Conservation (phyloP, 2,888 invertebrate genomes). For the Enchytraeus crypticus region DNA sequence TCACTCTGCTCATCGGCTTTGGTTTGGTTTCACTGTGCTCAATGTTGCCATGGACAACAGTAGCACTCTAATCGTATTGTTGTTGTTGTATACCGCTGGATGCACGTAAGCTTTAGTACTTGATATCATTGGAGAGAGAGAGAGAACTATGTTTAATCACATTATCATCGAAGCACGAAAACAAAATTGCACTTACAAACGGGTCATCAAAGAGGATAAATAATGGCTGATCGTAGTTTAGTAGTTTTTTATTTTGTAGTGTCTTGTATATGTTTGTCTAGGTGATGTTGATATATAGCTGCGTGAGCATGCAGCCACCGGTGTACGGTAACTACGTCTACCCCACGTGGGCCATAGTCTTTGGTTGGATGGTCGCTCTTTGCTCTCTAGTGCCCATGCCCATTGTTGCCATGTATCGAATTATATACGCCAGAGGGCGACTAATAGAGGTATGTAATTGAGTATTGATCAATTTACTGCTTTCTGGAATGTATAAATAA, state of each 20-base stretch:
- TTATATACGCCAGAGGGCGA: slow-evolving; percentile 7
- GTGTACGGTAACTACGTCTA: slow-evolving; percentile 42
- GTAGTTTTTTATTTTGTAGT: too few relatives aligned
- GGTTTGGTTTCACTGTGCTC: slow-evolving; percentile 38
- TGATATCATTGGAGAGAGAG: too few relatives aligned
- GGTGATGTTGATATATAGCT: slow-evolving; percentile 37
- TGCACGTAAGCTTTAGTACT: too few relatives aligned
- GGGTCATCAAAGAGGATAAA: too few relatives aligned
- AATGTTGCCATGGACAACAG: slow-evolving; percentile 33
- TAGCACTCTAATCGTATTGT: too few relatives aligned
- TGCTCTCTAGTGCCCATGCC: slow-evolving; percentile 36
- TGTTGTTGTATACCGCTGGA: too few relatives aligned
- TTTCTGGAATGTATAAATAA: neutral
- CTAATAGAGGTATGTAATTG: neutral
- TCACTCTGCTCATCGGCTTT: slow-evolving; percentile 35
- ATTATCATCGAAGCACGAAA: too few relatives aligned
- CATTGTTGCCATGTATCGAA: slow-evolving; percentile 11
- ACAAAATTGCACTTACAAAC: too few relatives aligned
- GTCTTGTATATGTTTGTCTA: too few relatives aligned
- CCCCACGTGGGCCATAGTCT: slow-evolving; percentile 37
- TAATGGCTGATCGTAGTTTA: too few relatives aligned
- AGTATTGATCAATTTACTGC: neutral
- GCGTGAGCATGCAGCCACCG: slow-evolving; percentile 34
- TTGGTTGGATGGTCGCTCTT: slow-evolving; percentile 40
- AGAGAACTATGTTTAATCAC: too few relatives aligned